Base-by-base conservation (phyloP, 2,888 invertebrate species). In the Pocota personata region DNA sequence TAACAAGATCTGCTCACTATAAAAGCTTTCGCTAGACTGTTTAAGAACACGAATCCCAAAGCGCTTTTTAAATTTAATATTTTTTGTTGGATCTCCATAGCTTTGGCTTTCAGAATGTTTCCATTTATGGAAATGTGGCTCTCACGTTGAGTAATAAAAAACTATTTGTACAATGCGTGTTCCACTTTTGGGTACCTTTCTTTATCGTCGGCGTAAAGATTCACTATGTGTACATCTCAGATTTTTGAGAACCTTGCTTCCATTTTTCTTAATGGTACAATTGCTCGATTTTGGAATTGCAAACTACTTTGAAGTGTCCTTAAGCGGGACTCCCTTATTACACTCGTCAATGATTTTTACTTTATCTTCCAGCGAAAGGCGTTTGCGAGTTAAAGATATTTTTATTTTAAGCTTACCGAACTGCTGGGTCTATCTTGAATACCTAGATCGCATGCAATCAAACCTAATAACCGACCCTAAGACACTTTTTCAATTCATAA, bases 231-330 rank as follows among this genome's bases (percentile, higher is more conserved):
- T 8, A 32, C 5, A 27, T 62, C 30, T 27, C 62, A 50, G 50
- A 35, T 50, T 66, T 66, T 50, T 66, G n/a, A 66, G 66, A 50
- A 66, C 8, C 50, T 66, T 50, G 21, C n/a, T 66, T 21, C 35
- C 35, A 66, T 66, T 66, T 50, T 50, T 66, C 35, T 35, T 66
- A 35, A 66, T 50, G n/a, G 35, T 50, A 12, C 24, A 50, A 50
- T 21, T 66, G 50, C 35, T 66, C 21, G 50, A 50, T 21, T 50
- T 66, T 35, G 50, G 35, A 66, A 50, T 37, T 50, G 27, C 66
- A 48, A 66, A 66, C 50, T 66, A 37, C 37, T 37, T 67, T 37
- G 50, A 52, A 52, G 37, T 67, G 66, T 50, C 66, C 66, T 24
- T 37, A 50, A 67, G 64, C 46, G 64, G 48, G 35, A 48, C 19